These are phyloP conservation scores for Paramisgurnus dabryanus DNA, from an alignment of 2,113 vertebrate species.

Conservation along the genomic window DNA sequence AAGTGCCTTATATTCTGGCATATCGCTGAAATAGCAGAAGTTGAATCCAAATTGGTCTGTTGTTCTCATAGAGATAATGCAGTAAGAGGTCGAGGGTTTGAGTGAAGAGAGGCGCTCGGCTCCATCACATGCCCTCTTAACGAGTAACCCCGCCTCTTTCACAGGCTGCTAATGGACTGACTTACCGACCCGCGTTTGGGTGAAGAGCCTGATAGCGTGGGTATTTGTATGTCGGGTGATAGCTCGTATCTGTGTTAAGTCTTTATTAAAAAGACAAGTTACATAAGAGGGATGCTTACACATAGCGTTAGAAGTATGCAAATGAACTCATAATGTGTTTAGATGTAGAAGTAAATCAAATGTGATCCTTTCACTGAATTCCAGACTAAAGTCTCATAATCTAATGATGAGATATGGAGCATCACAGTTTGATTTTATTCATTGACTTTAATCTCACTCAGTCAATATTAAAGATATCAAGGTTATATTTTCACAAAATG, in stretches of 20 bases:
- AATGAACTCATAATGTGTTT: too few species aligned
- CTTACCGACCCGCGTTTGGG: conserved; percentile 30
- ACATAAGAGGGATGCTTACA: conserved; percentile 15
- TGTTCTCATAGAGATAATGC: conserved; percentile 4
- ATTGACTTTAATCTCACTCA: too few species aligned
- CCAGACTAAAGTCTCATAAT: too few species aligned
- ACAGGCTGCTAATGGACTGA: conserved; percentile 42
- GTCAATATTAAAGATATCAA: too few species aligned
- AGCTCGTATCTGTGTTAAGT: conserved; percentile 8
- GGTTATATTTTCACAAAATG: too few species aligned
- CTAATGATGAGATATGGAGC: too few species aligned
- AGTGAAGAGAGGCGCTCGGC: not conserved
- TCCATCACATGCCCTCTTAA: conserved; percentile 15
- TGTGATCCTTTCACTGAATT: too few species aligned
- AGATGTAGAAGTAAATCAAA: too few species aligned
- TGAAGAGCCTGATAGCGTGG: not conserved
- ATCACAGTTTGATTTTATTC: too few species aligned
- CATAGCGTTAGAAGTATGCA: not conserved
- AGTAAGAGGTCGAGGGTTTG: conserved; percentile 9
- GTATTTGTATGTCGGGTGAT: conserved; percentile 5
- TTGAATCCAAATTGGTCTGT: not conserved
- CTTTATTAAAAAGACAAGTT: conserved; percentile 11
- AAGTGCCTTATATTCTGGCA: not conserved
- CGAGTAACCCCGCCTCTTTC: not conserved
- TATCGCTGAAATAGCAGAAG: conserved; percentile 2